Conservation (phyloP, 2,113 vertebrate genomes). For the Cinclus mexicanus region DNA sequence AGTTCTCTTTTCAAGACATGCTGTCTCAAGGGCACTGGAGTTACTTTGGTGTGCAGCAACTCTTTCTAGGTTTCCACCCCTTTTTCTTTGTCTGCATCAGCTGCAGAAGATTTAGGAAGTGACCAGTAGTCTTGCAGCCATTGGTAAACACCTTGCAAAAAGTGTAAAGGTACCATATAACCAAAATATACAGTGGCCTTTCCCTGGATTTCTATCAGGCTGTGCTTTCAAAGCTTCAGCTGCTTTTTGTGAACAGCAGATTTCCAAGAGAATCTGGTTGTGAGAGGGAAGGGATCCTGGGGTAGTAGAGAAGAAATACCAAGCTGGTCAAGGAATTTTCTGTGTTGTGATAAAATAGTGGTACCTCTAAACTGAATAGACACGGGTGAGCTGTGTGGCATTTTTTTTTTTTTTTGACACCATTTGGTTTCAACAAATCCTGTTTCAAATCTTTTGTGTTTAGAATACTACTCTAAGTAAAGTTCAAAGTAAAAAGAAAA, state of each 20-base stretch:
- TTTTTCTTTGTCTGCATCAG: not conserved
- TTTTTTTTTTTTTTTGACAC: no score
- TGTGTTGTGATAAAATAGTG: not conserved
- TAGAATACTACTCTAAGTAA: not conserved
- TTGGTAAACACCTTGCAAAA: not conserved
- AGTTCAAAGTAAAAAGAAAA: not conserved
- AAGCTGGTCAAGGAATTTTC: not conserved
- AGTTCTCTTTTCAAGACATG: not conserved
- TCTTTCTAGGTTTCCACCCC: not conserved
- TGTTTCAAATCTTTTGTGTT: not conserved
- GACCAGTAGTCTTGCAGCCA: not conserved
- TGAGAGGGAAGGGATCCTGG: not conserved
- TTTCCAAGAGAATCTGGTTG: not conserved
- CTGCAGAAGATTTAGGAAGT: not conserved
- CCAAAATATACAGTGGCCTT: not conserved
- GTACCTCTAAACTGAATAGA: not conserved
- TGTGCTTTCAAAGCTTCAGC: not conserved
- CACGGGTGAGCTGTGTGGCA: not conserved
- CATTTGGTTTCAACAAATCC: not conserved
- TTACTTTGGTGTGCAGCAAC: not conserved
- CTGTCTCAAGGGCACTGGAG: not conserved
- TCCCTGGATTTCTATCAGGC: not conserved
- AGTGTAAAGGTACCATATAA: not conserved
- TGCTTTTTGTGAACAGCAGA: not conserved
- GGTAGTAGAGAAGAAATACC: not conserved